phyloP scores from a whole-genome alignment of 2,888 invertebrate species.

The Junonia oenone region DNA sequence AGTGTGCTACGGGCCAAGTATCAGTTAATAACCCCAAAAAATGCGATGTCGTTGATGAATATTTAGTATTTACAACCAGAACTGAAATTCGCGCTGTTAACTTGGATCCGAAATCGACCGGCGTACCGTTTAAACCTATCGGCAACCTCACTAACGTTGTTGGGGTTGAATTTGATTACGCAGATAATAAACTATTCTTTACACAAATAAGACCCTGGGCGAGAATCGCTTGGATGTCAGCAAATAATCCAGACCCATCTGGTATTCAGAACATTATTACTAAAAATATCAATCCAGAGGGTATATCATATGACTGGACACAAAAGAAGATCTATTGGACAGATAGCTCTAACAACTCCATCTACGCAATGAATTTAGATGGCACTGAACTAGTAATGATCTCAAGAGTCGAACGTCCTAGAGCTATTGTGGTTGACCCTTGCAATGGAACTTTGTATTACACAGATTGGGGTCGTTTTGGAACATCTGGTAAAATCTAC shows the following conservation, averaged over 20 bases:
- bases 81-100: constrained; percentile 96
- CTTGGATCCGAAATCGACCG: constrained; percentile 89
- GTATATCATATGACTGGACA: constrained; percentile 98
- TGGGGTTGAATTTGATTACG: constrained; percentile 96
- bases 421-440: constrained; percentile 97
- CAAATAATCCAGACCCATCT: constrained; percentile 82
- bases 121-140: constrained; percentile 90
- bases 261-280: constrained; percentile 84
- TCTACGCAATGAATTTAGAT: constrained; percentile 96
- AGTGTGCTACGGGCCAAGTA: constrained; percentile 94
- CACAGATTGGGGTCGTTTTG: constrained; percentile 97
- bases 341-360: constrained; percentile 95
- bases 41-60: constrained; percentile 92
- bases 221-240: constrained; percentile 89
- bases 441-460: constrained; percentile 97
- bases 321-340: constrained; percentile 99
- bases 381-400: constrained; percentile 94
- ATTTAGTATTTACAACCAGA: constrained; percentile 94
- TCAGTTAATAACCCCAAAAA: constrained; percentile 81
- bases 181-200: constrained; percentile 91
- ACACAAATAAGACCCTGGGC: constrained; percentile 96
- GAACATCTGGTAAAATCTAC: constrained; percentile 95
- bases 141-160: constrained; percentile 94
- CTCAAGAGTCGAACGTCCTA: constrained; percentile 93
- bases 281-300: constrained; percentile 93